phyloP scores from a whole-genome alignment of 2,797 vertebrate genomes.

The Manis javanica region DNA sequence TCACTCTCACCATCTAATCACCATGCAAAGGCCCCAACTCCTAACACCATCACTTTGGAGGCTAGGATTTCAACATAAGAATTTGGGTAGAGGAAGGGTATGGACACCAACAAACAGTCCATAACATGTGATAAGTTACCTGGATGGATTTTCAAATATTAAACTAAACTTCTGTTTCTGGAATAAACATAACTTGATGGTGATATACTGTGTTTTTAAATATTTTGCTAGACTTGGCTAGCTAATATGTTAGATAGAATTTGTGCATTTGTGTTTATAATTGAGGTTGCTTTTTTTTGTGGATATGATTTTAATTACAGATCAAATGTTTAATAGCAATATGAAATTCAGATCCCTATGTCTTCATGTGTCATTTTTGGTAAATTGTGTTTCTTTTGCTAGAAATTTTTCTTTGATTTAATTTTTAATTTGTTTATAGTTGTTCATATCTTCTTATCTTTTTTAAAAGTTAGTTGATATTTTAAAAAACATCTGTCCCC shows the following conservation, averaged over 20 bases:
- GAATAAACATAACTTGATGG: not conserved
- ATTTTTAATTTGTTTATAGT: not conserved
- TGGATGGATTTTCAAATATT: constrained; percentile 10
- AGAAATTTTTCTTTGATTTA: not conserved
- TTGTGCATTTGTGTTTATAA: not conserved
- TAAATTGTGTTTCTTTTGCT: not conserved
- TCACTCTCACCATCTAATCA: not conserved
- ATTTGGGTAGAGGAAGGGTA: not conserved
- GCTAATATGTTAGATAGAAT: not conserved
- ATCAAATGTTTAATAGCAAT: not conserved
- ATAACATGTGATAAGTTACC: not conserved
- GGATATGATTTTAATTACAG: not conserved
- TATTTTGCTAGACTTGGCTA: not conserved
- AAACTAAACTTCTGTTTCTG: not conserved
- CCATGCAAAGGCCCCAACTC: not conserved
- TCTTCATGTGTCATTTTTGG: not conserved
- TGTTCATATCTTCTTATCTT: not conserved
- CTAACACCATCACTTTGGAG: not conserved
- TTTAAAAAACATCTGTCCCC: not conserved
- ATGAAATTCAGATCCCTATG: not conserved
- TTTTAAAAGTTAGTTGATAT: not conserved
- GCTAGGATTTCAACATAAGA: not conserved
- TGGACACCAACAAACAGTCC: not conserved
- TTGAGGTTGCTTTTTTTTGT: not conserved
- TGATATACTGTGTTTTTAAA: not conserved